Evolutionary conservation across 2,113 vertebrate genomes (phyloP), one percentile per base, ranked within the genome.

Genomic region (Nibea albiflora): DNA sequence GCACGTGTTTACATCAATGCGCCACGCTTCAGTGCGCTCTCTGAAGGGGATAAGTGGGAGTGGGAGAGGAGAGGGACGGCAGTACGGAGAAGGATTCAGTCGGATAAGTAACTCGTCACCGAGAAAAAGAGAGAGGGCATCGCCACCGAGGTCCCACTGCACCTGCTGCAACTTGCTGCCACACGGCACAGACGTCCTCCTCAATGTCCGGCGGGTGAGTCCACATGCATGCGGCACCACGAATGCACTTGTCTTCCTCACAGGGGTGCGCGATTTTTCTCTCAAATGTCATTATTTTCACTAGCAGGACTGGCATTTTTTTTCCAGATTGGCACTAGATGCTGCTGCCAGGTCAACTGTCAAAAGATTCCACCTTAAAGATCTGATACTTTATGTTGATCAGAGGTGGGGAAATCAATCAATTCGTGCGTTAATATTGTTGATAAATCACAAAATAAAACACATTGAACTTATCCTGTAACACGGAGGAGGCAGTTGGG

Each of bases 21-120:
- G 84, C 90, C 82, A 92, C 88, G 90, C 92, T 88, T 28, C 91
- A 90, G 81, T 86, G 90, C 67, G 83, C 89, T 80, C 69, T 58
- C 67, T 64, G 88, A 85, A 76, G 77, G n/a, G 67, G 83, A 93
- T 93, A 92, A 92, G 91, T 91, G 92, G 84, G 86, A 90, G 89
- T 74, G 84, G 69, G 84, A 84, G 83, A 84, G 78, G 28, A 84
- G 72, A 85, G 78, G 70, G 76, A 12, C 78, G 60, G 53, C 93
- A 92, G 89, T 84, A 88, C 67, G 75, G 69, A 86, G 68, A 63
- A 78, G 81, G 85, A 76, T 28, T 76, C 82, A 56, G 65, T 31
- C 82, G 83, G 73, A 85, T 65, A 89, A 91, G 78, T 83, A 65
- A 83, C 74, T 80, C 67, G 49, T 77, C 78, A 67, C 60, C 50